Conservation (phyloP, 2,888 invertebrate species). For the Stenoptilia bipunctidactyla region DNA sequence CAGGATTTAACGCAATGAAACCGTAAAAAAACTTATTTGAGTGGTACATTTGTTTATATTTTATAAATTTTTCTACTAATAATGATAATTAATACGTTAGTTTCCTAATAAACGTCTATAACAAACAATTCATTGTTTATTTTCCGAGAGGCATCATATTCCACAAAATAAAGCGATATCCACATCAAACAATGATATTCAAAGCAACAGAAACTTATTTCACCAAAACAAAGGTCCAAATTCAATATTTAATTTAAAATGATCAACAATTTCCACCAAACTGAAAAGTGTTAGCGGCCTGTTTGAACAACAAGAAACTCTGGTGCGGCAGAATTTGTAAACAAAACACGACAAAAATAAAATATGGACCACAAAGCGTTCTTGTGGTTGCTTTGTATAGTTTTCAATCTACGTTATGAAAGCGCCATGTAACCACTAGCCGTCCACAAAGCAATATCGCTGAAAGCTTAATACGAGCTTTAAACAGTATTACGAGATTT, state of each 20-base stretch:
- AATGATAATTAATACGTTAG: too few relatives aligned
- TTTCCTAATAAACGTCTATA: too few relatives aligned
- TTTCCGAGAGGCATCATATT: too few relatives aligned
- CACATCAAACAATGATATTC: too few relatives aligned
- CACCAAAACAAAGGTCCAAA: not conserved
- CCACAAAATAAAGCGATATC: too few relatives aligned
- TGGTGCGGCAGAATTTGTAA: slow-evolving; percentile 21
- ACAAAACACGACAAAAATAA: slow-evolving; percentile 39
- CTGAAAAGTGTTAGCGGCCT: slow-evolving; percentile 21
- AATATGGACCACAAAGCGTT: slow-evolving; percentile 58
- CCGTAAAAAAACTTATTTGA: too few relatives aligned
- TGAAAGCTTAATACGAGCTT: slow-evolving; percentile 31
- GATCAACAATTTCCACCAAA: slow-evolving; percentile 10
- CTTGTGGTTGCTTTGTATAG: slow-evolving; percentile 60
- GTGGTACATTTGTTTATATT: too few relatives aligned
- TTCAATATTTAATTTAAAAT: slow-evolving; percentile 1
- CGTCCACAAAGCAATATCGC: slow-evolving; percentile 55
- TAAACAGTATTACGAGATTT: slow-evolving; percentile 39
- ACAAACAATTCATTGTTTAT: too few relatives aligned
- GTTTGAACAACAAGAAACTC: slow-evolving; percentile 30
- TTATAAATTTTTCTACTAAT: too few relatives aligned
- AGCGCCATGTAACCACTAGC: slow-evolving; percentile 44
- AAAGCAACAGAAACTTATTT: too few relatives aligned
- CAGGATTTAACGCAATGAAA: too few relatives aligned
- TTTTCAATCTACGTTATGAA: slow-evolving; percentile 58